Base-by-base conservation (phyloP, 2,888 invertebrate species). In the Drosophila villosipedis region DNA sequence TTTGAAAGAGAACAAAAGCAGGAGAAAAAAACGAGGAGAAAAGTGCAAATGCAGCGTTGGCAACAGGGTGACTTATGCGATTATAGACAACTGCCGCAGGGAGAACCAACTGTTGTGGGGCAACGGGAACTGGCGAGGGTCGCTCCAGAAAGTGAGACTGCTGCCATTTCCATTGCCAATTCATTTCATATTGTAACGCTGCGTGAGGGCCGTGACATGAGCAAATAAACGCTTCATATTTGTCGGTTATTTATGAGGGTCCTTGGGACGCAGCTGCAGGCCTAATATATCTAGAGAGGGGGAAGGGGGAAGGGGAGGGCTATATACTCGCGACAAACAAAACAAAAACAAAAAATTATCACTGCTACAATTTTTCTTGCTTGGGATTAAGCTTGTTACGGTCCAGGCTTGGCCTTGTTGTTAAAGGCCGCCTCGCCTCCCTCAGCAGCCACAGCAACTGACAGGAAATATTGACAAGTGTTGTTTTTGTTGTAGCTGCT, bases 61-160 rank as follows among this genome's bases (percentile, higher is more conserved):
- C 82, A 91, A 89, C 89, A 86, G 92, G 91, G 92, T 91, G 91
- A 91, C 91, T 91, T 91, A 91, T 89, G 89, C 85, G 91, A 91
- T 91, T 91, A 92, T 80, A 88, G 90, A 89, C 91, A 91, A 91
- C 92, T 91, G 92, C 83, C 87, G 75, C 72, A 62, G 68, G 68
- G 58, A 37, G 58, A 31, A 53, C 37, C 25, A 28, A n/a, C 39
- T 22, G 49, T 49, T 39, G 28, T 22, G 19, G 55, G 28, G 50
- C 4, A 37, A 49, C 47, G 16, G 31, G 47, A 47, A 47, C 50
- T 43, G 50, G 10, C 43, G 73, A 69, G 79, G 73, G 68, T 65
- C 53, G 59, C 63, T 76, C 58, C 47, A 65, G 52, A 68, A 60
- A 57, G 59, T 64, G 62, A 76, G 62, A 68, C 68, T 57, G 52